phyloP scores from a whole-genome alignment of 2,113 vertebrate genomes.

The Lophochroa leadbeateri region DNA sequence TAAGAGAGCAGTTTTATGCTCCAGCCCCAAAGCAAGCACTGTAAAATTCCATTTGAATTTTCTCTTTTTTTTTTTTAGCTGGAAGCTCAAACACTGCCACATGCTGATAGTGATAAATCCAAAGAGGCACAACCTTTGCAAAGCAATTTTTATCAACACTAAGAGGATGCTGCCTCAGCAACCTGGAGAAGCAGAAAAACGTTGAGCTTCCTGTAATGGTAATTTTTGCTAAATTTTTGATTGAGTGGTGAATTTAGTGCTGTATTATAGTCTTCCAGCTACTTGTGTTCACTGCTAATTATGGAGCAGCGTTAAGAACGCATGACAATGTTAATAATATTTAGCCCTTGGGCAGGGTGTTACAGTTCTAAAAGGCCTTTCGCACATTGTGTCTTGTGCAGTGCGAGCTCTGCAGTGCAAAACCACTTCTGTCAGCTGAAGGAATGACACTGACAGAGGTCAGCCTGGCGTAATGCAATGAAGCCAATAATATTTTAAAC shows the following conservation, averaged over 20 bases:
- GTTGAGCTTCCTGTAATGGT: slow-evolving; percentile 21
- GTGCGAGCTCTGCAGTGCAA: not conserved
- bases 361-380: not conserved
- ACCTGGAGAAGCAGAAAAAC: slow-evolving; percentile 48
- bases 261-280: not conserved
- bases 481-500: not conserved
- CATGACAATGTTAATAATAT: not conserved
- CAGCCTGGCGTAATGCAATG: not conserved
- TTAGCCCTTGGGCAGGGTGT: not conserved
- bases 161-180: slow-evolving; percentile 66
- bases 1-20: slow-evolving; percentile 56
- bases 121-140: slow-evolving; percentile 69
- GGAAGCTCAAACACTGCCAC: slow-evolving; percentile 59
- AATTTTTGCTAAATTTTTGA: slow-evolving; percentile 44
- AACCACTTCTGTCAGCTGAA: not conserved
- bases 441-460: not conserved
- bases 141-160: slow-evolving; percentile 68
- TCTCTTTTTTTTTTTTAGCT: slow-evolving; percentile 53
- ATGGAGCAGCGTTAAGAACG: not conserved
- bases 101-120: slow-evolving; percentile 70
- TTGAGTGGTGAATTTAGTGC: not conserved
- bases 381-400: not conserved
- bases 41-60: slow-evolving; percentile 71
- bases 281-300: slow-evolving; percentile 17
- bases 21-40: slow-evolving; percentile 64